Evolutionary conservation across 2,888 invertebrate species (phyloP).

Genomic region (Sipha maydis): DNA sequence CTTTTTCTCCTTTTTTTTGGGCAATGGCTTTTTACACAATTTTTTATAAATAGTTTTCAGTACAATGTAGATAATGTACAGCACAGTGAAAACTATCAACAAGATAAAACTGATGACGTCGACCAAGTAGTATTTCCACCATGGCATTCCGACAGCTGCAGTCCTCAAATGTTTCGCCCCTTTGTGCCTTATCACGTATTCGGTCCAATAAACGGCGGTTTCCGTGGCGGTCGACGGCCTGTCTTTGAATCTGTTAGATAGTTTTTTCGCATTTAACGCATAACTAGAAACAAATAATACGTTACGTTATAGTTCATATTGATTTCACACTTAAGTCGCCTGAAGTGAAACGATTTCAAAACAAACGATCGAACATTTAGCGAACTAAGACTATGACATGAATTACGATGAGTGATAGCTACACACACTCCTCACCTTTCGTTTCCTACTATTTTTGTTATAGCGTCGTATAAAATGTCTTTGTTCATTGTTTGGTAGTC

Average conservation of each 20-base stretch:
- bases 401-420: too few species aligned
- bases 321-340: too few species aligned
- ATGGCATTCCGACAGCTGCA: constrained; percentile 51
- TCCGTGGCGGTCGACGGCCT: constrained; percentile 48
- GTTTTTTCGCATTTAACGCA: constrained; percentile 45
- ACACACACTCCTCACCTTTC: constrained; percentile 3
- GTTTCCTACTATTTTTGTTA: constrained; percentile 52
- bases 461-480: constrained; percentile 33
- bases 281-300: constrained; percentile 40
- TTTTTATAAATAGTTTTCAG: constrained; percentile 1
- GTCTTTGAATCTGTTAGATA: constrained; percentile 61
- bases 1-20: constrained; percentile 45
- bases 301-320: neutral
- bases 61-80: constrained; percentile 29
- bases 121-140: constrained; percentile 59
- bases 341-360: too few species aligned
- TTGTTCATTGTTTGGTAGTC: constrained; percentile 45
- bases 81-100: neutral
- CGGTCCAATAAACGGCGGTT: constrained; percentile 63
- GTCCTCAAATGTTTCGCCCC: constrained; percentile 62
- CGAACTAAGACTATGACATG: too few species aligned
- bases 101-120: constrained; percentile 45
- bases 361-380: too few species aligned
- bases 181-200: constrained; percentile 63
- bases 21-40: constrained; percentile 16